Evolutionary conservation across 2,113 vertebrate species (phyloP).

Genomic region (Phalacrocorax aristotelis): DNA sequence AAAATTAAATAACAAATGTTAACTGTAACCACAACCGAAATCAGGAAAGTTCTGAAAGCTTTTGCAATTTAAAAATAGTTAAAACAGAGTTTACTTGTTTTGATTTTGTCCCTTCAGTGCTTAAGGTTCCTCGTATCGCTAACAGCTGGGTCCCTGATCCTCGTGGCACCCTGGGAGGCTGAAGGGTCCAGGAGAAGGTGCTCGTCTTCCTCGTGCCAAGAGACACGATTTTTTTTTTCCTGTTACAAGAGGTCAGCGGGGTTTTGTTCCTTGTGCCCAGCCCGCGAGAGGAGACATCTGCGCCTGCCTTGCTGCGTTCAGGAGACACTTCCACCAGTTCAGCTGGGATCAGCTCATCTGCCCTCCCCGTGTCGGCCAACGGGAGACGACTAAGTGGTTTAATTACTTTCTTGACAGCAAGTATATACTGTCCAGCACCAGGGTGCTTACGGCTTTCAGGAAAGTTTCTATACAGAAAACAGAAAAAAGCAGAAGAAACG

Average conservation of each 20-base stretch:
- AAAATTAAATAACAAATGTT: neutral
- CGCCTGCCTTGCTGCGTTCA: neutral
- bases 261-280: neutral
- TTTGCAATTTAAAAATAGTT: neutral
- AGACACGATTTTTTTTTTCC: accelerated
- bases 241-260: neutral
- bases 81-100: neutral
- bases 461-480: neutral
- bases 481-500: neutral
- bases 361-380: neutral
- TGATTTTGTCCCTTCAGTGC: neutral
- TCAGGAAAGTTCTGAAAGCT: neutral
- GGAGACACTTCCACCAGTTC: neutral
- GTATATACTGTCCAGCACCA: neutral
- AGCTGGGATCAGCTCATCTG: neutral
- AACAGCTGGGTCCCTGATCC: neutral
- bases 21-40: neutral
- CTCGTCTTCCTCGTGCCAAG: accelerated
- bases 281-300: accelerated
- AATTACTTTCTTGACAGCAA: neutral
- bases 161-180: accelerated
- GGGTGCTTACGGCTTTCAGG: neutral
- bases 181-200: neutral
- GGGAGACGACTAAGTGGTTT: neutral
- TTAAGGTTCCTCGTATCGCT: accelerated